A percentile compares a stretch with the other conserved stretches of the same genome.
Conservation (phyloP, 2,113 vertebrate genomes). For the Megaptera novaeangliae region DNA sequence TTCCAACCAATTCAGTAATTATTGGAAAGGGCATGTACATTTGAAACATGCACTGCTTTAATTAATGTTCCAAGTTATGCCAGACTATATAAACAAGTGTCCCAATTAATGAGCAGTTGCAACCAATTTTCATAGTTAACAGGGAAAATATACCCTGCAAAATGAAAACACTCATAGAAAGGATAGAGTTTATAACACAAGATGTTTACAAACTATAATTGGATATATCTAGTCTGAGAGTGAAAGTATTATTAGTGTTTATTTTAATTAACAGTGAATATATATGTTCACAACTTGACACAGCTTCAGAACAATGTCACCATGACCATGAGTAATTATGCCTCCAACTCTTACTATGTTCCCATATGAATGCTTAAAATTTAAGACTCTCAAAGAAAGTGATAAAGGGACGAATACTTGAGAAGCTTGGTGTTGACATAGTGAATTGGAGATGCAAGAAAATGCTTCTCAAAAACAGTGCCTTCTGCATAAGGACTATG, state of each 20-base stretch:
- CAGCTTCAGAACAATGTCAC: background rate
- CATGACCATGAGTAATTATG: background rate
- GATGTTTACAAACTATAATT: conserved; percentile 42
- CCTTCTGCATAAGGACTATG: background rate
- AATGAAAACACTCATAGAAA: conserved; percentile 29
- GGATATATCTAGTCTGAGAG: conserved; percentile 33
- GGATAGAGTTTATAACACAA: conserved; percentile 4
- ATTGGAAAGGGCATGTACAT: background rate
- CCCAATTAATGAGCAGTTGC: conserved; percentile 52
- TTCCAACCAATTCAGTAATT: conserved; percentile 2
- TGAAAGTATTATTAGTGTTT: background rate
- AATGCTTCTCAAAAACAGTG: background rate
- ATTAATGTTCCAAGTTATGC: conserved; percentile 61
- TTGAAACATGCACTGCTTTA: background rate
- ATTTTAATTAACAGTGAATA: conserved; percentile 31
- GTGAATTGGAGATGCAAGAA: background rate
- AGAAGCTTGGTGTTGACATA: background rate
- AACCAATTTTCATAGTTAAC: conserved; percentile 32
- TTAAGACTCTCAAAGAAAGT: background rate
- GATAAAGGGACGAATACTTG: background rate
- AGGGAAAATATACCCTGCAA: conserved; percentile 41
- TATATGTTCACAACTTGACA: background rate
- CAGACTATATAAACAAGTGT: conserved; percentile 7
- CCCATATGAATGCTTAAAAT: background rate
- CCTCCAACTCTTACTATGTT: background rate